These are phyloP conservation scores for Xylota segnis DNA, from an alignment of 2,888 invertebrate genomes.

Conservation along the genomic window DNA sequence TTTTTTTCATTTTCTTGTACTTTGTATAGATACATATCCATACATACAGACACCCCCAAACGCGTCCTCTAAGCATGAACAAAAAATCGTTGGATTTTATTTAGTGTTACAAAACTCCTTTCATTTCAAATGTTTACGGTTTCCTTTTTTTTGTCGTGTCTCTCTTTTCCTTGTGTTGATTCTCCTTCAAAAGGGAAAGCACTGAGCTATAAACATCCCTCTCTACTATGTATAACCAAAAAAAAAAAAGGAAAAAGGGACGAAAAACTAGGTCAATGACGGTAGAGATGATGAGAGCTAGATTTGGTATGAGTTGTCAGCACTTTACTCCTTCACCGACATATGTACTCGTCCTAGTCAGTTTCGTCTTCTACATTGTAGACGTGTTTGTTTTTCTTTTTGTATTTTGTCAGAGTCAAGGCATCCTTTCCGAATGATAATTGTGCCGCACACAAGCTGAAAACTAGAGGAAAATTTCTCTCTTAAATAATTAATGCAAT, in stretches of 20 bases:
- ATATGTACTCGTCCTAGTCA: background rate
- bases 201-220: conserved; percentile 26
- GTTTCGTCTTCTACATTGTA: background rate
- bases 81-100: conserved; percentile 43
- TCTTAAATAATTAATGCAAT: conserved; percentile 44
- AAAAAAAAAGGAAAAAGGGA: conserved; percentile 5
- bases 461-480: conserved; percentile 24
- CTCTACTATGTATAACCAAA: background rate
- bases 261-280: conserved; percentile 42
- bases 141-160: conserved; percentile 7
- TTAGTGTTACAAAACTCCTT: conserved; percentile 50
- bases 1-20: background rate
- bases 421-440: conserved; percentile 16
- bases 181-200: conserved; percentile 21
- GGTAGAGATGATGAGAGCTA: conserved; percentile 27
- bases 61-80: conserved; percentile 8
- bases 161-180: background rate
- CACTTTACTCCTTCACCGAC: conserved; percentile 16
- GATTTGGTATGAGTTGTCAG: conserved; percentile 35
- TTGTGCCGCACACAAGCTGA: conserved; percentile 27
- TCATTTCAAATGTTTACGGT: conserved; percentile 44
- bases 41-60: background rate
- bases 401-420: background rate
- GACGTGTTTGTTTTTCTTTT: background rate
- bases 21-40: too few relatives aligned